phyloP scores from a whole-genome alignment of 2,113 vertebrate species.

The Aphyosemion australe region DNA sequence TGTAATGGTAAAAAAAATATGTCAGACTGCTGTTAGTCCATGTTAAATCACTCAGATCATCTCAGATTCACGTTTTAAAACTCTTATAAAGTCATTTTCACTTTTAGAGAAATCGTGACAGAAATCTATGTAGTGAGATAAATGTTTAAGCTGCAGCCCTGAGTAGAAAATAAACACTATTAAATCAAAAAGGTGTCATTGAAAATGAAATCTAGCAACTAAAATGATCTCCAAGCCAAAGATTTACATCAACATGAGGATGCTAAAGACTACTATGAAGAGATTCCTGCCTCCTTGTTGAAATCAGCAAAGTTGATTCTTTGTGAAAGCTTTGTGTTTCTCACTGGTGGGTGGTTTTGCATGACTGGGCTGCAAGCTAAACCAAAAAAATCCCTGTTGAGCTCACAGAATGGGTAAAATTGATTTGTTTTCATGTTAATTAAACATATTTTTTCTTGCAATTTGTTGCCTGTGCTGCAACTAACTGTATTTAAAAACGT shows the following conservation, averaged over 20 bases:
- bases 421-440: conserved; percentile 50
- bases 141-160: no score
- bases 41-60: no score
- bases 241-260: background rate
- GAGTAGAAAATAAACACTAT: no score
- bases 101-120: no score
- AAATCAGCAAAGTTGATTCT: conserved; percentile 11
- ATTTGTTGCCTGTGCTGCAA: conserved; percentile 15
- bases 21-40: no score
- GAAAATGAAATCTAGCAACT: no score
- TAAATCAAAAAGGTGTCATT: no score
- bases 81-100: no score
- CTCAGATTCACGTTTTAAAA: no score
- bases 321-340: conserved; percentile 34
- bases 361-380: conserved; percentile 46
- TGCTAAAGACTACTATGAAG: conserved; percentile 11
- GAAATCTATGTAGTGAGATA: no score
- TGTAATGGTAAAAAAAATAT: no score
- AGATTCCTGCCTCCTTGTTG: background rate
- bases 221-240: background rate
- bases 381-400: conserved; percentile 44
- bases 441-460: conserved; percentile 24
- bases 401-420: conserved; percentile 31
- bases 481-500: background rate
- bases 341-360: conserved; percentile 50